A percentile compares a stretch with the other conserved stretches of the same genome.
phyloP scores from a whole-genome alignment of 2,797 vertebrate species.

The Oreonectes daqikongensis region DNA sequence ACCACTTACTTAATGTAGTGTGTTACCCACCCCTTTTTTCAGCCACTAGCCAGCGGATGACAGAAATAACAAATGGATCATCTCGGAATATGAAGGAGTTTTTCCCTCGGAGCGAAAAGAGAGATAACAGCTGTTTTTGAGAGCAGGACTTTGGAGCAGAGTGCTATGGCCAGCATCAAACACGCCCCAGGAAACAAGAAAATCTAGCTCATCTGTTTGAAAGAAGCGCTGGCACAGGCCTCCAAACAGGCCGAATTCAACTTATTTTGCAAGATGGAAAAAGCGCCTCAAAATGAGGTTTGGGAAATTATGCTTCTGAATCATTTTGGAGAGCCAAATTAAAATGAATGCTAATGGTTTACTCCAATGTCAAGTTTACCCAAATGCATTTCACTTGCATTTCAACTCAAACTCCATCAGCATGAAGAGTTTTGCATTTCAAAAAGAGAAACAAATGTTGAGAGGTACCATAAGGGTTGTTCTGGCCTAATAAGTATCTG shows the following conservation, averaged over 20 bases:
- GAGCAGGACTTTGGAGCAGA: constrained; percentile 8
- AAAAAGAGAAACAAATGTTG: constrained; percentile 8
- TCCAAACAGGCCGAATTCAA: not conserved
- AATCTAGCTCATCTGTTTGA: constrained; percentile 32
- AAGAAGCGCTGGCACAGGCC: not conserved
- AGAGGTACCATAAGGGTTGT: not conserved
- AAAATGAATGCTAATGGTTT: constrained; percentile 22
- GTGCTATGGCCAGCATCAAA: constrained; percentile 31
- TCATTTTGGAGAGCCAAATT: constrained; percentile 12
- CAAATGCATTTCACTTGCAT: constrained; percentile 17
- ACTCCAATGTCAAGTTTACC: constrained; percentile 17
- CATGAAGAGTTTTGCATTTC: not conserved
- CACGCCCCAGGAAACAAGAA: constrained; percentile 31
- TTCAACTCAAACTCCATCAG: constrained; percentile 10
- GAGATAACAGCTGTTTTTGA: constrained; percentile 49
- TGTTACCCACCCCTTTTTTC: constrained; percentile 24
- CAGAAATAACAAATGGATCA: constrained; percentile 45
- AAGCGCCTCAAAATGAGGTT: not conserved
- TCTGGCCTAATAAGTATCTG: constrained; percentile 3
- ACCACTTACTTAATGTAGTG: constrained; percentile 38
- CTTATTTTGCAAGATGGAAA: not conserved
- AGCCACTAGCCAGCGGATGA: constrained; percentile 38
- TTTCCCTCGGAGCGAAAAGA: constrained; percentile 14
- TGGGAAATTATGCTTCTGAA: constrained; percentile 15
- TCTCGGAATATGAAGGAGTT: constrained; percentile 16